Conservation (phyloP, 2,797 vertebrate species). For the Pantherophis alleghaniensis region DNA sequence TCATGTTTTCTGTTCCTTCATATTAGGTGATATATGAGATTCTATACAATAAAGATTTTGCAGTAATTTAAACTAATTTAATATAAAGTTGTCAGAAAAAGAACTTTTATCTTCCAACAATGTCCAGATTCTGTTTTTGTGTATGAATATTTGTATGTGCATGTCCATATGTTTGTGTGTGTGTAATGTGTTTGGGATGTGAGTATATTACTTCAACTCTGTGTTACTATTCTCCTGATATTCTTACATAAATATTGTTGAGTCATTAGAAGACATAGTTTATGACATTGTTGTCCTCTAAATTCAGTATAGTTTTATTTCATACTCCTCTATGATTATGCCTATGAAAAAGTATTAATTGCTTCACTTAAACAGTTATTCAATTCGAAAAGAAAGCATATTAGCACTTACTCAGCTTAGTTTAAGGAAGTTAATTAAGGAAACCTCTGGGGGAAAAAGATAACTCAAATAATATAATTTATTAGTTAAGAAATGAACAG, state of each 20-base stretch:
- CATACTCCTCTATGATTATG: neutral
- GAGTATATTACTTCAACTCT: neutral
- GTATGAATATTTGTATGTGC: neutral
- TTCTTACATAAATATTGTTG: neutral
- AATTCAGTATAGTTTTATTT: neutral
- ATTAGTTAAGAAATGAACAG: neutral
- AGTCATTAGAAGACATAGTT: neutral
- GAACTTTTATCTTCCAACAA: neutral
- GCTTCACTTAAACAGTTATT: constrained; percentile 1
- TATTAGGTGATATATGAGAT: neutral
- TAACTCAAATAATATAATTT: neutral
- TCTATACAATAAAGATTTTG: neutral
- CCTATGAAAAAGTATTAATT: neutral
- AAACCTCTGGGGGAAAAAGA: constrained; percentile 5
- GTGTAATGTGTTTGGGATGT: neutral
- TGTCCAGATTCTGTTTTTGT: neutral
- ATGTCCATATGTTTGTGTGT: neutral
- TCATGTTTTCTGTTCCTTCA: neutral
- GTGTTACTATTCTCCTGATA: neutral
- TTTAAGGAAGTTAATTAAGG: constrained; percentile 2
- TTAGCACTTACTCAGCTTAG: constrained; percentile 2
- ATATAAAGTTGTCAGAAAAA: neutral
- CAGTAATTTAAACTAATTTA: no score
- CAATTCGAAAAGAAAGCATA: neutral
- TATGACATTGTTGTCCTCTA: neutral